These are phyloP conservation scores for Melanerpes aurifrons DNA, from an alignment of 2,113 vertebrate species.

Conservation along the genomic window DNA sequence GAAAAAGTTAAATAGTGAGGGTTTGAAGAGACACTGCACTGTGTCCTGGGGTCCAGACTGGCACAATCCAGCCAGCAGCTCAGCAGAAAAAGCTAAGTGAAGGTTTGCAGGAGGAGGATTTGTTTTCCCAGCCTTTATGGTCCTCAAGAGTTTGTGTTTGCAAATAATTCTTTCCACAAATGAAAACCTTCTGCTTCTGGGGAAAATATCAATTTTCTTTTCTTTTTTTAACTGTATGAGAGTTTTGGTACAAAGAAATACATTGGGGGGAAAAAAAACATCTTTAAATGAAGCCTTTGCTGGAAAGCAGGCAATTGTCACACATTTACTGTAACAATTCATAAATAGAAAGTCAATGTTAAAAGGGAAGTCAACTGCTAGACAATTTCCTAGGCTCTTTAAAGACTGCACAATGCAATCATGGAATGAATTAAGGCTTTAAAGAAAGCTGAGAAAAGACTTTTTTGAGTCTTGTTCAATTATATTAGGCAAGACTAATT, in stretches of 20 bases:
- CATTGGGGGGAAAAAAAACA: neutral
- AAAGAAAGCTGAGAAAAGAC: neutral
- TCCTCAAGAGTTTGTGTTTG: neutral
- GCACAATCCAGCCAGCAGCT: neutral
- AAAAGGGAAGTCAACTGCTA: neutral
- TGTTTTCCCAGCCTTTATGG: neutral
- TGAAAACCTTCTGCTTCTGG: neutral
- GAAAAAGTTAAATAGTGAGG: neutral
- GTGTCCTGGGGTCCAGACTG: neutral
- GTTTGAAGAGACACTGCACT: neutral
- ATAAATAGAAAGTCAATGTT: neutral
- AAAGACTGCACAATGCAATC: neutral
- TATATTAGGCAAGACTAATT: neutral
- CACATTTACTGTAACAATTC: neutral
- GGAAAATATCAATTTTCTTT: neutral
- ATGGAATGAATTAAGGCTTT: neutral
- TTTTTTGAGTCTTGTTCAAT: neutral
- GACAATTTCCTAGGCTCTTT: neutral
- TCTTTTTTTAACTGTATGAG: neutral
- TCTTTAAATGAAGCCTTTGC: neutral
- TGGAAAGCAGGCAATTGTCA: neutral
- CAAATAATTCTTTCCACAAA: slow-evolving; percentile 5
- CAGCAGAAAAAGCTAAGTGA: accelerated
- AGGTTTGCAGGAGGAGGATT: neutral
- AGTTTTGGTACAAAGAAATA: neutral